Evolutionary conservation across 1,140 invertebrate genomes (phyloP).

Genomic region (Nylanderia fulva): DNA sequence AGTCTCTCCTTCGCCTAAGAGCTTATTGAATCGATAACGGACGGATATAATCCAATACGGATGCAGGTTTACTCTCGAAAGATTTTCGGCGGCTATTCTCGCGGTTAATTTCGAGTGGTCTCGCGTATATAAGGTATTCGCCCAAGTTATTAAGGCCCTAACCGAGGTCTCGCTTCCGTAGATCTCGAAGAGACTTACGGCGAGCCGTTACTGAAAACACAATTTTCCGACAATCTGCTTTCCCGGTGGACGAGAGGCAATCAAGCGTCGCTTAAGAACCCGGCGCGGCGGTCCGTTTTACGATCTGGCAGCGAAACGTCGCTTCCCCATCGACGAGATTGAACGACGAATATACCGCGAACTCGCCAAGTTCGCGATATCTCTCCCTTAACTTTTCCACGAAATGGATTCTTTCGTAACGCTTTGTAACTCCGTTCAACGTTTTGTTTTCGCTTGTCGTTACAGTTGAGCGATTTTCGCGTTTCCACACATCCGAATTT

Average conservation of each 20-base stretch:
- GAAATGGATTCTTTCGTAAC: background rate
- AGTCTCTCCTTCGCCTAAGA: background rate
- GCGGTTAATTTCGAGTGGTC: conserved; percentile 48
- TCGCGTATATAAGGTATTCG: conserved; percentile 29
- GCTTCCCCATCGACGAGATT: conserved; percentile 50
- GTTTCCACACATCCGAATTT: conserved; percentile 24
- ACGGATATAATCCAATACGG: conserved; percentile 55
- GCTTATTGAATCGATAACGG: conserved; percentile 39
- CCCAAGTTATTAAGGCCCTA: conserved; percentile 61
- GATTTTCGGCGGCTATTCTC: conserved; percentile 14
- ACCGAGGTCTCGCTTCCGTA: conserved; percentile 59
- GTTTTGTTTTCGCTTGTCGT: conserved; percentile 18
- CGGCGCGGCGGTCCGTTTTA: conserved; percentile 57
- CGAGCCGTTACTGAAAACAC: conserved; percentile 55
- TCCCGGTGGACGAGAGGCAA: conserved; percentile 65
- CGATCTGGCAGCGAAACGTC: conserved; percentile 52
- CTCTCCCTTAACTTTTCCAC: background rate
- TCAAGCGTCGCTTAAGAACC: conserved; percentile 68
- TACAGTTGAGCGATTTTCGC: conserved; percentile 8
- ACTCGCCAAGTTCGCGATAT: conserved; percentile 41
- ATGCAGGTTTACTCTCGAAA: conserved; percentile 30
- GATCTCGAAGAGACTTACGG: conserved; percentile 57
- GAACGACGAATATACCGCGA: conserved; percentile 55
- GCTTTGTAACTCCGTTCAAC: conserved; percentile 21
- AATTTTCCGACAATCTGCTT: conserved; percentile 72